Percentiles rank a stretch among this genome's conserved stretches.
Conservation (phyloP, 2,888 invertebrate genomes). For the Lingula anatina region DNA sequence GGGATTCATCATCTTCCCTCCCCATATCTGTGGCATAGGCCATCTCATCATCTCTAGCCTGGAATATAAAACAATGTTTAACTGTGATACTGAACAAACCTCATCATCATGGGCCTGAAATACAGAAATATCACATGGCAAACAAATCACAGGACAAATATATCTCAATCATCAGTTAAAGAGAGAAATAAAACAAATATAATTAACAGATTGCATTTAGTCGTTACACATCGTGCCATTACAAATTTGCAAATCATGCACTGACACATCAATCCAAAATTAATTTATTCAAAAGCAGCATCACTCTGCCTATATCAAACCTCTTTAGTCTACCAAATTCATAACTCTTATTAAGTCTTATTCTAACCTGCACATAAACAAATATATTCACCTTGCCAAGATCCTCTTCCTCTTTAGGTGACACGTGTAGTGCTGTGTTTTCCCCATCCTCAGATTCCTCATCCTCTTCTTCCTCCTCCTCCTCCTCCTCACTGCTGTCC, state of each 20-base stretch:
- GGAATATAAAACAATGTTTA: too few species aligned
- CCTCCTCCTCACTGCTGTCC: constrained; percentile 8
- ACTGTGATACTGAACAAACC: background rate
- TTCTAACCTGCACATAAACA: background rate
- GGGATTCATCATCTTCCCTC: too few species aligned
- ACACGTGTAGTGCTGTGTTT: constrained; percentile 15
- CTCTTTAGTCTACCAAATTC: background rate
- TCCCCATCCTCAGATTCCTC: constrained; percentile 14
- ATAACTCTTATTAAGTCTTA: background rate
- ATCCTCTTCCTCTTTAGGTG: constrained; percentile 33
- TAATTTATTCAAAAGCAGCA: background rate
- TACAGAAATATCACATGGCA: background rate
- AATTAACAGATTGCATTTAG: too few species aligned
- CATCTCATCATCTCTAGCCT: constrained; percentile 42
- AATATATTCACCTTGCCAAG: constrained; percentile 31
- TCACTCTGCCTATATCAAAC: background rate
- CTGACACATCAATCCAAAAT: too few species aligned
- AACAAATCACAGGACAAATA: too few species aligned
- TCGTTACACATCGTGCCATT: too few species aligned
- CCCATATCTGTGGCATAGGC: constrained; percentile 35
- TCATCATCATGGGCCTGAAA: background rate
- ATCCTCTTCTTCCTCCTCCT: constrained; percentile 15
- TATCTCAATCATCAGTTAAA: too few species aligned
- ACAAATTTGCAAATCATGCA: too few species aligned
- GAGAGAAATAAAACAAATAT: too few species aligned